A percentile compares a stretch with the other conserved stretches of the same genome.
Evolutionary conservation across 2,113 vertebrate species (phyloP).

Genomic region (Pogonocichla stellata): DNA sequence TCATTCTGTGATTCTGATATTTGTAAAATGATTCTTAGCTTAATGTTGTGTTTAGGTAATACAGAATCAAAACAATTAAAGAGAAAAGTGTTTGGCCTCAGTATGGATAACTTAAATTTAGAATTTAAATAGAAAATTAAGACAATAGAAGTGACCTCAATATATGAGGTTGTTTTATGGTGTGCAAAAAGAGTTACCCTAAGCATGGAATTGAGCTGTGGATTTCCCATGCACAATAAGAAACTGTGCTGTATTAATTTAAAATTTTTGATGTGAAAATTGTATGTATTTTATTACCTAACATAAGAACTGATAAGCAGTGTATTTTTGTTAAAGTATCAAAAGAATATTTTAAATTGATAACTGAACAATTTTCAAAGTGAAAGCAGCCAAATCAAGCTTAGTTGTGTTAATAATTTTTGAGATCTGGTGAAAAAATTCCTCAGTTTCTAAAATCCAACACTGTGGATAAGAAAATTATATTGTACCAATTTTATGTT

Average conservation of each 20-base stretch:
- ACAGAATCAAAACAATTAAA: neutral
- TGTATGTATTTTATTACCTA: neutral
- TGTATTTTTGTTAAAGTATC: neutral
- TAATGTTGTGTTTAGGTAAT: neutral
- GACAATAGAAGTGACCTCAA: neutral
- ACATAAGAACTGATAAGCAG: neutral
- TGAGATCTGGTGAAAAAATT: neutral
- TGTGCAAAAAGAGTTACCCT: neutral
- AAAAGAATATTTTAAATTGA: neutral
- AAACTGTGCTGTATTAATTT: neutral
- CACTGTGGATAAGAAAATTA: neutral
- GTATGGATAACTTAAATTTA: neutral
- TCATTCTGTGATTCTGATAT: neutral
- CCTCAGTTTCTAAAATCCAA: neutral
- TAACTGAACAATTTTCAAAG: neutral
- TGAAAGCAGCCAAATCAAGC: neutral
- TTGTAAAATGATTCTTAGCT: neutral
- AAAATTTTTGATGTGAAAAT: neutral
- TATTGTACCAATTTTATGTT: neutral
- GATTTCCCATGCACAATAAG: neutral
- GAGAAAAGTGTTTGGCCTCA: neutral
- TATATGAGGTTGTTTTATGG: neutral
- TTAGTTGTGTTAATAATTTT: neutral
- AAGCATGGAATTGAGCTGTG: neutral
- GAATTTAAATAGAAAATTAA: neutral